A percentile compares a stretch with the other conserved stretches of the same genome.
Evolutionary conservation across 2,113 vertebrate genomes (phyloP).

Genomic region (Cromileptes altivelis): DNA sequence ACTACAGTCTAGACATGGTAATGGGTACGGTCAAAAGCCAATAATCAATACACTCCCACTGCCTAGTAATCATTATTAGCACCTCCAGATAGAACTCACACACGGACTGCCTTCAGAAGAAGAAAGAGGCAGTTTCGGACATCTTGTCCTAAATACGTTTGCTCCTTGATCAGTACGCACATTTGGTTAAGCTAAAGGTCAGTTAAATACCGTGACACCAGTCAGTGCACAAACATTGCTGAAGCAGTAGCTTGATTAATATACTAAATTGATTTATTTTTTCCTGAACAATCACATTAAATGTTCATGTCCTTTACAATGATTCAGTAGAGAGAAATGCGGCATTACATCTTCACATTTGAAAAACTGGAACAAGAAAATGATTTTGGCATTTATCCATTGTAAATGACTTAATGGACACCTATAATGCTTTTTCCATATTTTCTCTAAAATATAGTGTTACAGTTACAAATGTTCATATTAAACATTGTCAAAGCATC

Average conservation of each 20-base stretch:
- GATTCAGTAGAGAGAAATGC: background rate
- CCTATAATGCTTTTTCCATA: too few species aligned
- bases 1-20: conserved; percentile 64
- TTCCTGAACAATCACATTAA: background rate
- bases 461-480: too few species aligned
- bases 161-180: background rate
- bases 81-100: conserved; percentile 37
- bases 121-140: background rate
- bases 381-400: background rate
- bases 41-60: conserved; percentile 56
- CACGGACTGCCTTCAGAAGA: background rate
- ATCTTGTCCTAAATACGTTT: conserved; percentile 12
- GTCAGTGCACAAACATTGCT: background rate
- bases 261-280: background rate
- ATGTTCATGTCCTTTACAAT: background rate
- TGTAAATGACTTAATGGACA: too few species aligned
- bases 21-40: conserved; percentile 54
- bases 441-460: too few species aligned
- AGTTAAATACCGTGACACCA: background rate
- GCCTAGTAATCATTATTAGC: conserved; percentile 46
- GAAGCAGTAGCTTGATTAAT: background rate
- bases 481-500: too few species aligned
- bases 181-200: background rate
- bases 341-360: background rate
- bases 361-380: background rate